Conservation (phyloP, 35 echinoderm and acorn worm genomes). For the Hemicentrotus pulcherrimus region DNA sequence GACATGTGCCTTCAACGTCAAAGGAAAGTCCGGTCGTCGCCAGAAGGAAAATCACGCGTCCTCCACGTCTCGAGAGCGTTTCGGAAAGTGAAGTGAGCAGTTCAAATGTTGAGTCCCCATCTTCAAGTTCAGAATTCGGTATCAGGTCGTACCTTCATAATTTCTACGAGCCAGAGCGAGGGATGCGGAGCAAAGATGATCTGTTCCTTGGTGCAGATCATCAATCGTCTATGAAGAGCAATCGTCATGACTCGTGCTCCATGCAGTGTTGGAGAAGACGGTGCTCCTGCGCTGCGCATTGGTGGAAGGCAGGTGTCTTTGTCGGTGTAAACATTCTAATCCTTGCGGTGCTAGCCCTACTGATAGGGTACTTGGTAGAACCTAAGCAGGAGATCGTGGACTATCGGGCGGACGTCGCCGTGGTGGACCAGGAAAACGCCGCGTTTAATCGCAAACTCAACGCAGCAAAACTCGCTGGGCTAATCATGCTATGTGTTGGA, state of each 20-base stretch:
- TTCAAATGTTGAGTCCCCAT: conserved; percentile 65
- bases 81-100: conserved; percentile 91
- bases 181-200: conserved; percentile 56
- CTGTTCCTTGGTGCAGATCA: conserved; percentile 65
- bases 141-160: conserved; percentile 93
- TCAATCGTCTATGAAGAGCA: conserved; percentile 43
- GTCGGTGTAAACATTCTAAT: conserved; percentile 91
- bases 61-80: conserved; percentile 89
- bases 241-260: conserved; percentile 19
- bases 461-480: conserved; percentile 81
- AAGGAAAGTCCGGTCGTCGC: conserved; percentile 40
- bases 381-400: conserved; percentile 71
- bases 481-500: conserved; percentile 87
- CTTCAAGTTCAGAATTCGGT: conserved; percentile 79
- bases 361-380: conserved; percentile 82
- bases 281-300: conserved; percentile 64
- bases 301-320: conserved; percentile 99
- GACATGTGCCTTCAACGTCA: conserved; percentile 38
- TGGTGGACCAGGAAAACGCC: conserved; percentile 80
- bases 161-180: conserved; percentile 94
- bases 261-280: conserved; percentile 35
- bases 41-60: conserved; percentile 77
- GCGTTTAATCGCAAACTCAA: conserved; percentile 86
- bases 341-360: conserved; percentile 73
- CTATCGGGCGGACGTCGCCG: conserved; percentile 68